Base-by-base conservation (phyloP, 2,888 invertebrate species). In the Melipona beecheii region DNA sequence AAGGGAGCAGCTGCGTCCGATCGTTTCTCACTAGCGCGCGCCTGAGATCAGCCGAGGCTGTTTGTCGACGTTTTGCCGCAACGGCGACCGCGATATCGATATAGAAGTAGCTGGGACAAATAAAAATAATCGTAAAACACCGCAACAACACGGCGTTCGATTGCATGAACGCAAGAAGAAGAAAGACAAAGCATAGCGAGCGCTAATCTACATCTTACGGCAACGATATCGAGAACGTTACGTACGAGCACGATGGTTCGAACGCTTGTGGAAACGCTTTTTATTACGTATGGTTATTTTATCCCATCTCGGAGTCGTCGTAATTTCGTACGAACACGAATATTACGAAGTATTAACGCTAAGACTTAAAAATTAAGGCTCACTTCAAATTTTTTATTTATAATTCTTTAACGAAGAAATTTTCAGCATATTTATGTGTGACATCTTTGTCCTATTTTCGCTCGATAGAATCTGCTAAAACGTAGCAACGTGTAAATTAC, bases 1-100 rank as follows among this genome's bases (percentile, higher is more conserved):
- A 24, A 24, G 49, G 52, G n/a, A n/a, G 31, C 52, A 74, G 50
- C 52, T 74, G 73, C 64, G 19, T 36, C 36, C 73, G 73, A 74
- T 52, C 36, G 64, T 64, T n/a, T 15, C 36, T 62, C 52, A 27
- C 60, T 60, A 72, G 49, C 60, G 19, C 60, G 19, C 60, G 19
- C 21, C 43, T 31, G 24, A 19, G 19, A 58, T 49, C 43, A 60
- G 21, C 15, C 49, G 19, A 64, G 27, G 31, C 36, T 64, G 66
- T 31, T 69, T 52, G 70, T 58, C 76, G 50, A 60, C n/a, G 54
- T 58, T 68, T 49, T 43, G 21, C 21, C 49, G 52, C 27, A 73
- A 43, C 27, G n/a, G 70, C 27, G 1, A 24, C 21, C 27, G 21
- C 52, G 36, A 36, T 43, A 43, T 56, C 58, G n/a, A n/a, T n/a